Evolutionary conservation across 2,113 vertebrate species (phyloP).

Genomic region (Bubalus kerabau): DNA sequence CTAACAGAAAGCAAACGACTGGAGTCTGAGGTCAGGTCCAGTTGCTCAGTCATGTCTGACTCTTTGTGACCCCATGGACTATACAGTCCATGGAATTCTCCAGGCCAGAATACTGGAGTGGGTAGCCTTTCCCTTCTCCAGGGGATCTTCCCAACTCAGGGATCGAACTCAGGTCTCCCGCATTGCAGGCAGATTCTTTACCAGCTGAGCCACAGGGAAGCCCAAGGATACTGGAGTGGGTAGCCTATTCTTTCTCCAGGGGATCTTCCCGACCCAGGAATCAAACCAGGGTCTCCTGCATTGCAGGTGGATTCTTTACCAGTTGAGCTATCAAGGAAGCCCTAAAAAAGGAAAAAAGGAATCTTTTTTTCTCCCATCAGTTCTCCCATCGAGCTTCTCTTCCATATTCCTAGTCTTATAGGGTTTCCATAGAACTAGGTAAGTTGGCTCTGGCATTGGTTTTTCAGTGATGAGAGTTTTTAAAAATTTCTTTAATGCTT

Average conservation of each 20-base stretch:
- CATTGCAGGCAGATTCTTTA: neutral
- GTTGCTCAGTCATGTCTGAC: neutral
- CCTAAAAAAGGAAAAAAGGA: neutral
- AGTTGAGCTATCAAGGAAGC: neutral
- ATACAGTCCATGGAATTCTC: neutral
- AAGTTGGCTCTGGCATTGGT: neutral
- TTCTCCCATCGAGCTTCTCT: neutral
- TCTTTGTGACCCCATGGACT: neutral
- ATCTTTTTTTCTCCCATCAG: neutral
- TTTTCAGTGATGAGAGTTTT: neutral
- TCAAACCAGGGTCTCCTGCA: neutral
- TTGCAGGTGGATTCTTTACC: neutral
- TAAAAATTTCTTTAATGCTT: neutral
- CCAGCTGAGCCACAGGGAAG: neutral
- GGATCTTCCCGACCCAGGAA: neutral
- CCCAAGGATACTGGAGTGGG: neutral
- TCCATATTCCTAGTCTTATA: neutral
- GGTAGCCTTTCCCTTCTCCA: neutral
- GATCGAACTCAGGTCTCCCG: rapidly evolving
- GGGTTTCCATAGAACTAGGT: neutral
- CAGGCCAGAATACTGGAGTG: neutral
- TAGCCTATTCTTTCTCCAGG: neutral
- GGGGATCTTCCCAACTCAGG: neutral
- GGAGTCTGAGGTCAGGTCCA: neutral
- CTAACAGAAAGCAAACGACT: neutral